Conservation (phyloP, 1,140 invertebrate species). For the Drosophila kikkawai region DNA sequence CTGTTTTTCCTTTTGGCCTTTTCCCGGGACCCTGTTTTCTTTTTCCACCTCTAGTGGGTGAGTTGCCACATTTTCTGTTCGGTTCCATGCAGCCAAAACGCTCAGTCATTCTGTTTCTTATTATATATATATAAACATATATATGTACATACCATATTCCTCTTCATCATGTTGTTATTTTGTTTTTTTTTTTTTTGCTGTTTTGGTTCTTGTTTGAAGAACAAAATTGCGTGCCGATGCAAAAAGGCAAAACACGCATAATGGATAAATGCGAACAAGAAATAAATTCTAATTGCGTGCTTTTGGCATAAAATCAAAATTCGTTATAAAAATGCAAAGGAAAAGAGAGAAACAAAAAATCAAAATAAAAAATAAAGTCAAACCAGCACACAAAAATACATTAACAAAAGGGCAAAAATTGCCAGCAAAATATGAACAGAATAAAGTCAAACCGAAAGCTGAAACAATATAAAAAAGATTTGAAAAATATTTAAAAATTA, state of each 20-base stretch:
- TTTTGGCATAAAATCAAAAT: conserved; percentile 82
- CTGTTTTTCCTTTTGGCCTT: background rate
- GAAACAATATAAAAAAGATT: conserved; percentile 10
- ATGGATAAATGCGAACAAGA: conserved; percentile 53
- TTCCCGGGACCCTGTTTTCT: conserved; percentile 14
- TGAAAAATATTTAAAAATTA: too few species aligned
- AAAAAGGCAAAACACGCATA: conserved; percentile 40
- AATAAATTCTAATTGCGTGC: conserved; percentile 79
- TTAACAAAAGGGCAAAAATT: conserved; percentile 51
- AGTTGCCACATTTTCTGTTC: conserved; percentile 30
- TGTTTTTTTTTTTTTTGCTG: conserved; percentile 1
- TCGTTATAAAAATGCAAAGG: conserved; percentile 65
- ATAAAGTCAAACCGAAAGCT: conserved; percentile 36
- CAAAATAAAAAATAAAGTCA: conserved; percentile 20
- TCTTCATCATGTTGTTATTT: conserved; percentile 31
- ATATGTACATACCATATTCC: conserved; percentile 16
- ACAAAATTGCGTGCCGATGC: conserved; percentile 64
- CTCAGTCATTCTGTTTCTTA: conserved; percentile 32
- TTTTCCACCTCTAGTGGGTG: conserved; percentile 30
- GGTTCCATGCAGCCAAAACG: conserved; percentile 40
- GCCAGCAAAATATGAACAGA: conserved; percentile 64
- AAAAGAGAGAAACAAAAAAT: conserved; percentile 16
- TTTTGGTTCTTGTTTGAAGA: conserved; percentile 33
- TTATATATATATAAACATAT: background rate
- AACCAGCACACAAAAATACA: conserved; percentile 39